Percentiles rank a stretch among this genome's conserved stretches.
These are phyloP conservation scores for Solenodon paradoxus DNA, from an alignment of 2,113 vertebrate genomes.

Conservation along the genomic window DNA sequence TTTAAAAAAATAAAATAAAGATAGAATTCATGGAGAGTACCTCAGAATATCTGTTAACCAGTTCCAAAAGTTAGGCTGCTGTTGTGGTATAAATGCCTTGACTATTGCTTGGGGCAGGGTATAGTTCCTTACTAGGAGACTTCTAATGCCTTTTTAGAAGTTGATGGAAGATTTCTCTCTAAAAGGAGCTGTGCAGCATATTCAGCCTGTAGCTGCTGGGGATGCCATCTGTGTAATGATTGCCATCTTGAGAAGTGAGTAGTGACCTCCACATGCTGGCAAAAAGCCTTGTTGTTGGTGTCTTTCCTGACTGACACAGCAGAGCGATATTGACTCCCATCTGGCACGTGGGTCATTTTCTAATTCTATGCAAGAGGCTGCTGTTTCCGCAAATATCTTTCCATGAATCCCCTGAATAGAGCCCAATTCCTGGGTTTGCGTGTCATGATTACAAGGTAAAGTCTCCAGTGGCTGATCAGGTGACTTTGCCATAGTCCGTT, in stretches of 20 bases:
- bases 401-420: background rate
- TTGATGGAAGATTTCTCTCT: background rate
- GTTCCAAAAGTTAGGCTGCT: background rate
- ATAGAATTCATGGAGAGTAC: background rate
- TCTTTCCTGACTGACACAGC: conserved; percentile 3
- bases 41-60: background rate
- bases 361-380: conserved; percentile 29
- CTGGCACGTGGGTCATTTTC: conserved; percentile 6
- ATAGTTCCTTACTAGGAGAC: background rate
- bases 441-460: background rate
- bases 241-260: background rate
- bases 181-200: background rate
- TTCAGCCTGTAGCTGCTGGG: conserved; percentile 17
- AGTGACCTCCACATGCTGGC: background rate
- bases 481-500: background rate
- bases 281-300: background rate
- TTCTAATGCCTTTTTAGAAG: background rate
- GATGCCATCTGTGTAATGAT: conserved; percentile 29
- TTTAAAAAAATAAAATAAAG: too few relatives aligned
- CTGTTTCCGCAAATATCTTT: background rate
- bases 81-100: background rate
- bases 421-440: background rate
- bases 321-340: background rate
- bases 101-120: background rate
- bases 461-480: background rate